Base-by-base conservation (phyloP, 1,140 invertebrate genomes). In the Cherax quadricarinatus region DNA sequence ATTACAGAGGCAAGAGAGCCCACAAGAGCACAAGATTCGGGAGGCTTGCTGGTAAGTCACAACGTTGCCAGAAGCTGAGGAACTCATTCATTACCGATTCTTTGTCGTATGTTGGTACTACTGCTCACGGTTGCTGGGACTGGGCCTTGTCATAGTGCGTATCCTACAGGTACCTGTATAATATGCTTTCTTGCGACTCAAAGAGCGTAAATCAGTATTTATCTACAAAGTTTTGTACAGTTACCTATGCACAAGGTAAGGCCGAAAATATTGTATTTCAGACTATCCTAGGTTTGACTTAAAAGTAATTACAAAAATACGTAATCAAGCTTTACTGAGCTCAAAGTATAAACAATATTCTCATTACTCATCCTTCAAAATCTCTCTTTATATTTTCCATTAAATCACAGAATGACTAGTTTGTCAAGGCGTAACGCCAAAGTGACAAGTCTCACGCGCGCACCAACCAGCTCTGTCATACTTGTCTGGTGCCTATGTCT, bases 251-350 rank as follows among this genome's bases (percentile, higher is more conserved):
- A 87, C 79, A 92, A 92, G 86, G 86, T 92, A 92, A 92, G 91
- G 91, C 91, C 91, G 91, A 92, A 80, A 92, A 88, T 92, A 92
- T 92, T 92, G 66, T 92, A 92, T 87, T 88, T 88, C 91, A 88
- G 85, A 88, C 86, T 92, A 92, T 88, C 86, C 86, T 88, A 88
- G 53, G 86, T 92, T 90, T 92, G 91, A 92, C 91, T 92, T 92
- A 92, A 92, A 82, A 92, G 91, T 92, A 92, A 92, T 88, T 92
- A 92, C 91, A 92, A 92, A 92, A 92, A 92, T 92, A 92, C 91
- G 82, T 88, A 88, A 92, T 88, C 73, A 92, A 92, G 91, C 91
- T 88, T 92, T 88, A 87, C 91, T 92, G 91, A 92, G 91, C 91
- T 92, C 86, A 87, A 88, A 88, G 86, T 92, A 92, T 92, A 92